These are phyloP conservation scores for Littorina saxatilis DNA, from an alignment of 1,140 invertebrate genomes.

Conservation along the genomic window DNA sequence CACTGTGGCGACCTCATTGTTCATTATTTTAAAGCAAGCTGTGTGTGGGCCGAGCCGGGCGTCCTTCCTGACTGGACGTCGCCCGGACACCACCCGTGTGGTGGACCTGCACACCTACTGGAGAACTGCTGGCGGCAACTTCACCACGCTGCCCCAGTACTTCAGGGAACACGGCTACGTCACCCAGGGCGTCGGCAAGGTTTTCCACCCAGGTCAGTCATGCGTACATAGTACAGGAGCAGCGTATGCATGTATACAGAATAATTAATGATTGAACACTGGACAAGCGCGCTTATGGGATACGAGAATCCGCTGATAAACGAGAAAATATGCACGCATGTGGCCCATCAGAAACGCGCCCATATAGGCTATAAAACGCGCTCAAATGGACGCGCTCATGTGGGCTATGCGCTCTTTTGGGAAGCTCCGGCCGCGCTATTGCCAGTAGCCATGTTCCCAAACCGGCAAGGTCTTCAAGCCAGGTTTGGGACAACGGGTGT, in stretches of 20 bases:
- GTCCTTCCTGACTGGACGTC: too few relatives aligned
- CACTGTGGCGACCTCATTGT: neutral
- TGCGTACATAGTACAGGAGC: neutral
- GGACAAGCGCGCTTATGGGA: neutral
- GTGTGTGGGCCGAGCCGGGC: conserved; percentile 78
- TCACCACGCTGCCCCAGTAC: conserved; percentile 88
- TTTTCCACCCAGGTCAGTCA: conserved; percentile 82
- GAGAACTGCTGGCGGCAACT: conserved; percentile 85
- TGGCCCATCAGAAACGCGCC: neutral
- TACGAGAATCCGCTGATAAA: too few relatives aligned
- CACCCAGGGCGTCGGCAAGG: conserved; percentile 87
- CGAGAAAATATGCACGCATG: neutral
- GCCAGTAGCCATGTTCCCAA: too few relatives aligned
- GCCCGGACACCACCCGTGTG: conserved; percentile 84
- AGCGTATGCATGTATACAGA: neutral
- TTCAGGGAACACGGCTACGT: conserved; percentile 87
- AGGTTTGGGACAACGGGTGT: too few relatives aligned
- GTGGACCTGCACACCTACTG: conserved; percentile 88
- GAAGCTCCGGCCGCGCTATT: too few relatives aligned
- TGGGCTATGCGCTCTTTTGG: too few relatives aligned
- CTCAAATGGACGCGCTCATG: too few relatives aligned
- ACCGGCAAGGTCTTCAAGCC: too few relatives aligned
- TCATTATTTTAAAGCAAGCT: neutral
- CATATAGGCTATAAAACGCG: too few relatives aligned
- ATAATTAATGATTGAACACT: neutral